Evolutionary conservation across 2,113 vertebrate genomes (phyloP), one percentile per base, ranked within the genome.

Genomic region (Tachysurus vachellii): DNA sequence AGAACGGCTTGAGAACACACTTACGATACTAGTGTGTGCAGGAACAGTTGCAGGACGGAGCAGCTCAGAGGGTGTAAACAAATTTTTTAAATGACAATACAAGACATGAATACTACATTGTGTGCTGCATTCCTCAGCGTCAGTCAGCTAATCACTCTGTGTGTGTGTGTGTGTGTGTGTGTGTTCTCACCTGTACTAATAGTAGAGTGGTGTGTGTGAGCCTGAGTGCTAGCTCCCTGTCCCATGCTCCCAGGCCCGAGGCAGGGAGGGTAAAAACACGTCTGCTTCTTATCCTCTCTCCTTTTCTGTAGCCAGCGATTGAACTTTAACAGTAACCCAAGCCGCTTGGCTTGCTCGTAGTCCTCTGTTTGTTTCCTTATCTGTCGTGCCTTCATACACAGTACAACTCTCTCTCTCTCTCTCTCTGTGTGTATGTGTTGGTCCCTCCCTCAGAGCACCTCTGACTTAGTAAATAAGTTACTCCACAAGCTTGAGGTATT

Each of bases 391-490:
- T 82, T 83, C 71, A 44, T 28, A n/a, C 66, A 94, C 0, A 6
- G 64, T 71, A 88, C 86, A 80, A 71, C 91, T 91, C 92, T 94
- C 94, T 88, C 89, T 95, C 95, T 93, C 84, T 85, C 76, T 70
- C 88, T 88, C 73, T 83, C 73, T 93, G 93, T 95, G 94, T 95
- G 94, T 94, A 10, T 86, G 56, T 76, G 86, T 87, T 83, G 64
- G 91, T 92, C 93, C 95, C 95, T 89, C 90, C 95, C 95, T 94
- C 77, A 89, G 76, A 88, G 88, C 66, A 91, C 89, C 90, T 86
- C 90, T 92, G 93, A 89, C 91, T 96, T 94, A 93, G 95, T 86
- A 93, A 95, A 93, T 92, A 92, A 91, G 93, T 91, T 95, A 92
- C 70, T 57, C 77, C 77, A 82, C 86, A 57, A 70, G 87, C 88